phyloP scores from a whole-genome alignment of 2,888 invertebrate species.

The Epirrita christyi region DNA sequence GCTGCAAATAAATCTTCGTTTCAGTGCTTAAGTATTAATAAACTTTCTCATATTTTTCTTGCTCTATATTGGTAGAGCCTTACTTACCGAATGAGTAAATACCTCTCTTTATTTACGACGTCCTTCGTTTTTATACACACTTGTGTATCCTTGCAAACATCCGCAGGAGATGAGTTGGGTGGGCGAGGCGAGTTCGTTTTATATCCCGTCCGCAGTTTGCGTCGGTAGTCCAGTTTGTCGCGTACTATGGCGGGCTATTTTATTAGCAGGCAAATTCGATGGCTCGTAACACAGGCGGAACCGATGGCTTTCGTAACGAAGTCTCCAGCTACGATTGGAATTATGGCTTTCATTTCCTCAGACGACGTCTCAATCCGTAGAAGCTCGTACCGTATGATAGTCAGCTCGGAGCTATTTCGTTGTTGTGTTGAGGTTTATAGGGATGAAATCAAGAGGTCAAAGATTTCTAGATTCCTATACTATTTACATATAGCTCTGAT shows the following conservation, averaged over 20 bases:
- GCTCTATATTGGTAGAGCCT: constrained; percentile 16
- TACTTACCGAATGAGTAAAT: constrained; percentile 36
- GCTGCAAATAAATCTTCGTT: constrained; percentile 37
- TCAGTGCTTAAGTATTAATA: constrained; percentile 35
- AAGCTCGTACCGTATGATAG: constrained; percentile 32
- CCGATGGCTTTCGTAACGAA: constrained; percentile 66
- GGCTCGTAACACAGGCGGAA: constrained; percentile 64
- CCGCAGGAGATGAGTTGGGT: constrained; percentile 70
- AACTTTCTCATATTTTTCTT: constrained; percentile 28
- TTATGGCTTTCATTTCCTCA: constrained; percentile 73
- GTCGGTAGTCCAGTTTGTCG: constrained; percentile 56
- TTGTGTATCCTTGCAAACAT: constrained; percentile 58
- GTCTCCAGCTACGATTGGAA: constrained; percentile 56
- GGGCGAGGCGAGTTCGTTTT: constrained; percentile 67
- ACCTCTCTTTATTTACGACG: constrained; percentile 42
- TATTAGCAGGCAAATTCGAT: constrained; percentile 76
- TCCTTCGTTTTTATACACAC: constrained; percentile 43
- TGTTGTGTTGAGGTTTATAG: constrained; percentile 22
- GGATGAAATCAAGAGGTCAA: constrained; percentile 15
- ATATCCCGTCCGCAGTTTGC: constrained; percentile 60
- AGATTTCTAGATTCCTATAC: constrained; percentile 7
- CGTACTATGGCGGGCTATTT: constrained; percentile 62
- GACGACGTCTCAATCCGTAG: constrained; percentile 36
- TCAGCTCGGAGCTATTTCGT: constrained; percentile 17
- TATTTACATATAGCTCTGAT: background rate